Percentiles rank a stretch among this genome's conserved stretches.
phyloP scores from a whole-genome alignment of 2,113 vertebrate genomes.

The Oenanthe melanoleuca region DNA sequence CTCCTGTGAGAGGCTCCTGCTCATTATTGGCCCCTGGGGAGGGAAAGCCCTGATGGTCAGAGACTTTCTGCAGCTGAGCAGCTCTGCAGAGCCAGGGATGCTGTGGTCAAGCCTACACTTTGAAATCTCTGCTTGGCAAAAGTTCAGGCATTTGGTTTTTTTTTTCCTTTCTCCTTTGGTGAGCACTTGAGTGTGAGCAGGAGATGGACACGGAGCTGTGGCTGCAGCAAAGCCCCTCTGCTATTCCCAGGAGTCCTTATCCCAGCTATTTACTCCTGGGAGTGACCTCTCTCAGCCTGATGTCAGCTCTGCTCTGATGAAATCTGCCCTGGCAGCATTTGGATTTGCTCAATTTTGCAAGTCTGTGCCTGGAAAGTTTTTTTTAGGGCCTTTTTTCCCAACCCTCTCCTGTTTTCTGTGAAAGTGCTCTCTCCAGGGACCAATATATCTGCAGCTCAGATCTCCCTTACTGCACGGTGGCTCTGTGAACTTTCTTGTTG shows the following conservation, averaged over 20 bases:
- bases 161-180: background rate
- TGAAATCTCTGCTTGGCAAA: constrained; percentile 40
- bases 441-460: constrained; percentile 2
- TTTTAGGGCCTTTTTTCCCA: background rate
- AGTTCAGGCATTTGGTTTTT: background rate
- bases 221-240: background rate
- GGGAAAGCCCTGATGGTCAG: background rate
- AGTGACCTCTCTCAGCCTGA: constrained; percentile 57
- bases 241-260: background rate
- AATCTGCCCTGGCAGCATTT: constrained; percentile 57
- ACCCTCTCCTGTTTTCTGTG: constrained; percentile 17
- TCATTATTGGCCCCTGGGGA: background rate
- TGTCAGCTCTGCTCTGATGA: constrained; percentile 47
- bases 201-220: background rate
- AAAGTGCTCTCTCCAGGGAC: constrained; percentile 4
- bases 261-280: constrained; percentile 55
- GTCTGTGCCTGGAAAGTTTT: constrained; percentile 53
- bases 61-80: constrained; percentile 23
- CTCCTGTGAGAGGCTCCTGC: background rate
- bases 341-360: constrained; percentile 53
- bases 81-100: constrained; percentile 9
- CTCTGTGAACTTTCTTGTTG: constrained; percentile 20
- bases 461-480: background rate
- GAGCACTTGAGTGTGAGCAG: background rate
- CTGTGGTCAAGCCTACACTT: background rate